Percentiles rank a stretch among this genome's conserved stretches.
Conservation (phyloP, 1,140 invertebrate genomes). For the Drosophila nannoptera region DNA sequence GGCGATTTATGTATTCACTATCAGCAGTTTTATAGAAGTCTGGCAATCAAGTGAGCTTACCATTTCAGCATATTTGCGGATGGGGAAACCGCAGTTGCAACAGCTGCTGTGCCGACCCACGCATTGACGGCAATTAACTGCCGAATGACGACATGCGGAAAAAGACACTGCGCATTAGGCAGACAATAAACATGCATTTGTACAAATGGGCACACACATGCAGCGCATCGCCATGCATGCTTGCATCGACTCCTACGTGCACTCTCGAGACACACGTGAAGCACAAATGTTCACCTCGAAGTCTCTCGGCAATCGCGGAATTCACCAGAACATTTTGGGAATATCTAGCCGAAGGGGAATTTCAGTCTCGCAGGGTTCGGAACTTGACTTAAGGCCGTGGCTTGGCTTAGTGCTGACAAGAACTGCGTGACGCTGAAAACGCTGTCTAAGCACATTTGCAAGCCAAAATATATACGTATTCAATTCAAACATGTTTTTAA, state of each 20-base stretch:
- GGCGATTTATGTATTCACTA: too few species aligned
- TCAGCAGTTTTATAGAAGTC: too few species aligned
- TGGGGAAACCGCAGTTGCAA: conserved; percentile 61
- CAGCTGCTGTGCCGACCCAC: conserved; percentile 53
- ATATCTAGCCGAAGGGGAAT: conserved; percentile 24
- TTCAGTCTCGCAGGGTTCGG: neutral
- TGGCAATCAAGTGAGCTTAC: too few species aligned
- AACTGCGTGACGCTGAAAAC: too few species aligned
- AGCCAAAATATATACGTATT: too few species aligned
- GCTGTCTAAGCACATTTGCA: too few species aligned
- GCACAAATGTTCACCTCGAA: neutral
- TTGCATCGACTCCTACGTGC: conserved; percentile 1
- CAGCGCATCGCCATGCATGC: neutral
- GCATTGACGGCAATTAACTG: conserved; percentile 64
- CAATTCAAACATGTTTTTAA: too few species aligned
- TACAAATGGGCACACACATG: conserved; percentile 2
- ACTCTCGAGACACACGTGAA: conserved; percentile 20
- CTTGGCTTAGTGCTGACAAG: too few species aligned
- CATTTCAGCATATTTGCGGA: conserved; percentile 19
- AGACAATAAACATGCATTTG: conserved; percentile 35
- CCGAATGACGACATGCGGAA: conserved; percentile 19
- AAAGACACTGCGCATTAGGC: conserved; percentile 18
- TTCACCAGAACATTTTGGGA: conserved; percentile 5
- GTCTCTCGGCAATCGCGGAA: conserved; percentile 6
- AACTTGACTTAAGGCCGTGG: too few species aligned